Base-by-base conservation (phyloP, 2,113 vertebrate genomes). In the Rhinoptilus africanus region DNA sequence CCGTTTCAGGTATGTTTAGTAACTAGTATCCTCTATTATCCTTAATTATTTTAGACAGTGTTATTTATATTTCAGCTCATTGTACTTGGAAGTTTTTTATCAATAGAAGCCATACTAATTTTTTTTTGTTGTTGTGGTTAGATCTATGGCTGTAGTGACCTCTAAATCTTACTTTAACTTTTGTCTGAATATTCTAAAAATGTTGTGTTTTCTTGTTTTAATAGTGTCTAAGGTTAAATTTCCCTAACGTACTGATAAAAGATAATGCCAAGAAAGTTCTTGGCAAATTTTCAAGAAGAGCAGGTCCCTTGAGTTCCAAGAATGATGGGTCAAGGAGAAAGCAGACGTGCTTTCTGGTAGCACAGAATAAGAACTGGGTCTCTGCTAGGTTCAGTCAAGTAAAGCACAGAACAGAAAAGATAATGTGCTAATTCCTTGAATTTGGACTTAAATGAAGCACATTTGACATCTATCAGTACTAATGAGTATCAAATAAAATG, bases 281-380 rank as follows among this genome's bases (percentile, higher is more conserved):
- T 96, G 95, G 93, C 79, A 74, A 86, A 77, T 95, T 95, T 97
- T 95, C 93, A 92, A 69, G 71, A 72, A 73, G 66, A 37, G 19
- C 27, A 47, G 2, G 26, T 92, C 88, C 47, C 63, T 84, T 62
- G 63, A 81, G 54, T 92, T 94, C 69, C 54, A 81, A 50, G 76
- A 88, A 67, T 77, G 83, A 62, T 94, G 83, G 91, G 80, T 96
- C 89, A 96, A 95, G 92, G 93, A 95, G 76, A 86, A 96, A 86
- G 73, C 76, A 67, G 80, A 66, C 41, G 23, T 63, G 30, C 39
- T 69, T 94, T 93, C 74, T 92, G 74, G 50, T 86, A 88, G 92
- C 32, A 14, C 51, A 77, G 68, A 80, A 47, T 77, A 93, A 90
- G 82, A 86, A 79, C 4, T 77, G 30, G 6, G 5, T 85, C 66